phyloP scores from a whole-genome alignment of 2,888 invertebrate genomes.

The Cryptocephalus primarius region DNA sequence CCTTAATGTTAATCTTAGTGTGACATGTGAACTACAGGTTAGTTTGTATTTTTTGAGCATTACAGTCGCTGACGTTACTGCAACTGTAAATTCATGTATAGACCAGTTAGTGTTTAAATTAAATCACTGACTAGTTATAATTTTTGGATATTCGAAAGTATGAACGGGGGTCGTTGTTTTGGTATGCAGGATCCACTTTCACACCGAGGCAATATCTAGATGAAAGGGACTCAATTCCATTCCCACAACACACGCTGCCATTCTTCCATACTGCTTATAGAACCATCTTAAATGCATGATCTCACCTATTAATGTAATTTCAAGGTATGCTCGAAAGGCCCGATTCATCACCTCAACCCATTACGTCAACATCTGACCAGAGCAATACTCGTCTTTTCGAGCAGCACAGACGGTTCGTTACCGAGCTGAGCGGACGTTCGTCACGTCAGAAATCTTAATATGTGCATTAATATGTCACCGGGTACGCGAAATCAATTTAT shows the following conservation, averaged over 20 bases:
- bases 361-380: slow-evolving; percentile 24
- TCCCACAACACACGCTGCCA: not conserved
- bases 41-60: too few species aligned
- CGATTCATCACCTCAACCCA: slow-evolving; percentile 32
- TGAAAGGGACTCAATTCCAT: slow-evolving; percentile 16
- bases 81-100: too few species aligned
- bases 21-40: too few species aligned
- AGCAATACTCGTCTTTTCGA: slow-evolving; percentile 18
- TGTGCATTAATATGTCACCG: slow-evolving; percentile 39
- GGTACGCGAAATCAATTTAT: slow-evolving; percentile 39
- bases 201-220: too few species aligned
- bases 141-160: too few species aligned
- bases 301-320: slow-evolving; percentile 33
- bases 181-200: too few species aligned
- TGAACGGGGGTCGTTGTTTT: too few species aligned
- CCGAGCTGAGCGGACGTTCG: slow-evolving; percentile 20
- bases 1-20: too few species aligned
- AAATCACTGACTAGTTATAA: too few species aligned
- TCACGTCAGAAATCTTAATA: slow-evolving; percentile 34
- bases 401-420: slow-evolving; percentile 19
- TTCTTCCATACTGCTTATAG: slow-evolving; percentile 6
- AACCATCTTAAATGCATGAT: slow-evolving; percentile 21
- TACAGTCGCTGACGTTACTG: too few species aligned
- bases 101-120: too few species aligned
- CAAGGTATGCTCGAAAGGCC: slow-evolving; percentile 24